Conservation (phyloP, 37 sponge, comb jelly and placozoan species). For the Mnemiopsis leidyi region DNA sequence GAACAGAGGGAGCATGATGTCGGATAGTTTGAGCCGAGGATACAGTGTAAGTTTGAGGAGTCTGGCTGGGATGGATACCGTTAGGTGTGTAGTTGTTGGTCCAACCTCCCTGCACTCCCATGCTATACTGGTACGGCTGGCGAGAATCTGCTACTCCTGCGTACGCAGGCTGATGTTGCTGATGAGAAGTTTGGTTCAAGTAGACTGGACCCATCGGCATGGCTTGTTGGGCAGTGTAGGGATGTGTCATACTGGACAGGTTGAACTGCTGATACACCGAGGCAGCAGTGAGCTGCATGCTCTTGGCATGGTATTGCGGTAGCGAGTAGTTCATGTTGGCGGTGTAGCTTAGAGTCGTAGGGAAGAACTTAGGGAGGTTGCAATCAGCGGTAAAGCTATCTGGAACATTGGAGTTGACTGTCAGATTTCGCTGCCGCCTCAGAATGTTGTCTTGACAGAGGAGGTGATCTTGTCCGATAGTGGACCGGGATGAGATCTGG, state of each 20-base stretch:
- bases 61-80: not conserved
- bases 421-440: not conserved
- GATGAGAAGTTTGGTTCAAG: not conserved
- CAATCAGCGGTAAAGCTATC: not conserved
- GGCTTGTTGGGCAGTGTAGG: not conserved
- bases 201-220: not conserved
- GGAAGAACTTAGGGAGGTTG: not conserved
- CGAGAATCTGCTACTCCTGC: not conserved
- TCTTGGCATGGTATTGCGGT: not conserved
- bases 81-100: not conserved
- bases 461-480: not conserved
- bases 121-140: not conserved
- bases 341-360: not conserved
- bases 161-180: not conserved
- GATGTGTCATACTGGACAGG: not conserved
- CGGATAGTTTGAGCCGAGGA: not conserved
- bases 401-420: slow-evolving; percentile 2
- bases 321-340: not conserved
- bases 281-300: not conserved
- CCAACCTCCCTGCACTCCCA: not conserved
- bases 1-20: not conserved
- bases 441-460: not conserved
- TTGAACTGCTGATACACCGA: not conserved
- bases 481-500: not conserved
- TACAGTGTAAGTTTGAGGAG: not conserved